Evolutionary conservation across 1,140 invertebrate species (phyloP).

Genomic region (Drosophila bocki): DNA sequence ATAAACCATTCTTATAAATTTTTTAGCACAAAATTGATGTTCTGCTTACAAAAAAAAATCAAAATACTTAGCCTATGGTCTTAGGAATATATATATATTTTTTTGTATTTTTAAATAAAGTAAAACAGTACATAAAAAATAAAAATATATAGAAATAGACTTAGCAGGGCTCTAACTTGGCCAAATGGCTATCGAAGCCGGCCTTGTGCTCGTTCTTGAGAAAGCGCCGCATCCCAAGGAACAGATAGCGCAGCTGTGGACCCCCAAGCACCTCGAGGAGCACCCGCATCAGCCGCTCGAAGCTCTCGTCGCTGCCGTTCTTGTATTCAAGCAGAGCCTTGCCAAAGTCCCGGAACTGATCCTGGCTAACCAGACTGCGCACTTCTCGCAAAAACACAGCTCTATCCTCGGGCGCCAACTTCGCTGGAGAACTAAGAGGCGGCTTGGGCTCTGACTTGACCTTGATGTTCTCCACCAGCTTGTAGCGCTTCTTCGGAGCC

Average conservation of each 20-base stretch:
- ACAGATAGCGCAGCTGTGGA: constrained; percentile 87
- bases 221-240: constrained; percentile 88
- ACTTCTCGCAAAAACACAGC: constrained; percentile 82
- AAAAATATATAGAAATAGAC: not conserved
- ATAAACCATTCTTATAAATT: not conserved
- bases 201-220: constrained; percentile 87
- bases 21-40: not conserved
- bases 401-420: constrained; percentile 60
- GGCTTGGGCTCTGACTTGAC: constrained; percentile 36
- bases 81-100: not conserved
- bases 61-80: not conserved
- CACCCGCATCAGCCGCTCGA: constrained; percentile 85
- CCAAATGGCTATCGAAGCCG: constrained; percentile 84
- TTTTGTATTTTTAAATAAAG: not conserved
- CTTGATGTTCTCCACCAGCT: constrained; percentile 56
- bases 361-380: constrained; percentile 82
- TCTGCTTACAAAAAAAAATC: not conserved
- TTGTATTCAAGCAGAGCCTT: constrained; percentile 87
- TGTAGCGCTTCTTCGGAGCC: constrained; percentile 67
- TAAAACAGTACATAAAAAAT: not conserved
- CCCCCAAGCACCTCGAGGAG: constrained; percentile 86
- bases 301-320: constrained; percentile 85
- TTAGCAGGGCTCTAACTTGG: constrained; percentile 18
- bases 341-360: constrained; percentile 87
- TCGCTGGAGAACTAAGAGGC: constrained; percentile 10